Evolutionary conservation across 1,140 invertebrate genomes (phyloP).

Genomic region (Procambarus virginalis): DNA sequence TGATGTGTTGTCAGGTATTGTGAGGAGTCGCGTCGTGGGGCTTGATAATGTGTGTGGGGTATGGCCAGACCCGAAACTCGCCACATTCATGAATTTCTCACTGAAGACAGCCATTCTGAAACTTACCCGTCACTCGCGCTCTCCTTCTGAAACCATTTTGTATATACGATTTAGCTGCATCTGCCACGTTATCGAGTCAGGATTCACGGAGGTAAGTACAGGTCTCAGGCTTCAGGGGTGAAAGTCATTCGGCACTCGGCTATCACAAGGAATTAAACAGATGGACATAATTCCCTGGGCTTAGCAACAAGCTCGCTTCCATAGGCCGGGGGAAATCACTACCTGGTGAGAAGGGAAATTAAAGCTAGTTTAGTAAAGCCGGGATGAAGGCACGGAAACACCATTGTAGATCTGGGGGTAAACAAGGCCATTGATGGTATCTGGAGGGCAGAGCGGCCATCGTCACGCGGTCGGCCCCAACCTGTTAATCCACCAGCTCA

Average conservation of each 20-base stretch:
- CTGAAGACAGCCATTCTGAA: neutral
- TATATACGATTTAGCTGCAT: neutral
- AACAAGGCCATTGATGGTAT: constrained; percentile 39
- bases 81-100: neutral
- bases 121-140: neutral
- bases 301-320: neutral
- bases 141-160: neutral
- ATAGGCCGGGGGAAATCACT: neutral
- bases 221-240: neutral
- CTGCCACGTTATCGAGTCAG: neutral
- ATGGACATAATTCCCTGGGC: neutral
- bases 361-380: neutral
- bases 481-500: constrained; percentile 35
- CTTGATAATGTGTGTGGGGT: no score
- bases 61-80: neutral
- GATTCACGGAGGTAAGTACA: neutral
- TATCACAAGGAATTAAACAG: neutral
- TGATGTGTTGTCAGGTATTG: no score
- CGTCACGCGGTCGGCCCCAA: constrained; percentile 23
- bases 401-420: constrained; percentile 19
- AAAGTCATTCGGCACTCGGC: neutral
- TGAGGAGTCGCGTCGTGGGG: no score
- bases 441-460: neutral
- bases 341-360: neutral
- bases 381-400: neutral